Base-by-base conservation (phyloP, 2,888 invertebrate species). In the Ophion costatus region DNA sequence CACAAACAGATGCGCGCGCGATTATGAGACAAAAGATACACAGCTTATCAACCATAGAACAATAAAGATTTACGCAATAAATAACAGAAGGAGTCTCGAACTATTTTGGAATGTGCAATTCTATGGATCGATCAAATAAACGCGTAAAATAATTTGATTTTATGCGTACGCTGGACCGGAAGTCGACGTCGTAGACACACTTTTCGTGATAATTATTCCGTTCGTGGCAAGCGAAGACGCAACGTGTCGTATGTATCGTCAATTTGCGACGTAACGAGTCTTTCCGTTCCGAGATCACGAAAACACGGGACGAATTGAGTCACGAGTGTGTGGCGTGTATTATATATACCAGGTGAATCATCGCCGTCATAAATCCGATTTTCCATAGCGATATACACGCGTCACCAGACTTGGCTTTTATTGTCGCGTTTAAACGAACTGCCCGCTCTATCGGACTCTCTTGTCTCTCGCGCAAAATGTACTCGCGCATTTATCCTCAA, bases 211-310 rank as follows among this genome's bases (percentile, higher is more conserved):
- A 4, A 14, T 51, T 51, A 14, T 14, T 51, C 5, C 3, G 5
- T 51, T 17, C 5, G 14, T 11, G 56, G 29, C 45, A 33, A 51
- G 33, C 24, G 42, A 24, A 56, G 20, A 59, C 59, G 38, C 51
- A 14, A 51, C 38, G 45, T 4, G 14, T 38, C 38, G 17, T 14
- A 11, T 11, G 24, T 33, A 69, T 24, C 64, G 22, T 57, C 29
- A 71, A 71, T 71, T 82, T 45, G 38, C 71, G 66, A 77, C 73
- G 71, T 73, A 82, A 82, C 77, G 71, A 71, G 33, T 38, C 70
- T 66, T 77, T 82, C 71, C 77, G 77, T 45, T 77, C 45, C 45
- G 71, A 73, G 56, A 57, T 81, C 75, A 74, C 42, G 45, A 69
- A 45, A 57, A 29, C 24, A 45, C 51, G 45, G 45, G 59, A 66